These are phyloP conservation scores for Zootermopsis nevadensis DNA, from an alignment of 2,888 invertebrate genomes.

Conservation along the genomic window DNA sequence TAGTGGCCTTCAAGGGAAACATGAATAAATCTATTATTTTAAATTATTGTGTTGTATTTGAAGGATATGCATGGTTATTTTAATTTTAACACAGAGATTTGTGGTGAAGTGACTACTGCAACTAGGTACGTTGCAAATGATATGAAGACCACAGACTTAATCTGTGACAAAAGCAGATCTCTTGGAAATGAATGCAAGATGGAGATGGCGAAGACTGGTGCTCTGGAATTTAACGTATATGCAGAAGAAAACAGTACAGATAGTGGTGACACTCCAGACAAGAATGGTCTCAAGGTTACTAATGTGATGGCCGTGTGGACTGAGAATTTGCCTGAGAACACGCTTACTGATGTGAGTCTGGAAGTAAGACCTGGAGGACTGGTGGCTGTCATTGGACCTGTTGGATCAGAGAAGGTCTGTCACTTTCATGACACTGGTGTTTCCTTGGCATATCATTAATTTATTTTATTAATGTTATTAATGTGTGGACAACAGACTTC, in stretches of 20 bases:
- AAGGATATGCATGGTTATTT: too few relatives aligned
- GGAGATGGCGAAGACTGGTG: background rate
- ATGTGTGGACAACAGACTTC: too few relatives aligned
- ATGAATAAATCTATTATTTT: too few relatives aligned
- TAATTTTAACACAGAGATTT: background rate
- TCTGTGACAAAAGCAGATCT: background rate
- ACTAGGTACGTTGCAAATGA: too few relatives aligned
- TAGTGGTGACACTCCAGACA: background rate
- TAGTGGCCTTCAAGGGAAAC: too few relatives aligned
- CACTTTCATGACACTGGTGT: too few relatives aligned
- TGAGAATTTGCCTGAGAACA: constrained; percentile 53
- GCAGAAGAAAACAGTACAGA: background rate
- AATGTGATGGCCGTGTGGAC: constrained; percentile 55
- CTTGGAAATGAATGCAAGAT: background rate
- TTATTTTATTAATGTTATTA: too few relatives aligned
- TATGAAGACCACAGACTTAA: background rate
- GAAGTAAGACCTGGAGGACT: constrained; percentile 52
- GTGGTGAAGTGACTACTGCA: background rate
- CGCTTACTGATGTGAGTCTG: constrained; percentile 54
- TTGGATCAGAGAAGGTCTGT: constrained; percentile 57
- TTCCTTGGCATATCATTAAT: too few relatives aligned
- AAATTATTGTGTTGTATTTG: too few relatives aligned
- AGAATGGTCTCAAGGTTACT: constrained; percentile 40
- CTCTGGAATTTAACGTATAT: background rate
- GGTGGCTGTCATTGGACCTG: constrained; percentile 55